Evolutionary conservation across 2,113 vertebrate species (phyloP), one percentile per base, ranked within the genome.

Genomic region (Sciurus niger): DNA sequence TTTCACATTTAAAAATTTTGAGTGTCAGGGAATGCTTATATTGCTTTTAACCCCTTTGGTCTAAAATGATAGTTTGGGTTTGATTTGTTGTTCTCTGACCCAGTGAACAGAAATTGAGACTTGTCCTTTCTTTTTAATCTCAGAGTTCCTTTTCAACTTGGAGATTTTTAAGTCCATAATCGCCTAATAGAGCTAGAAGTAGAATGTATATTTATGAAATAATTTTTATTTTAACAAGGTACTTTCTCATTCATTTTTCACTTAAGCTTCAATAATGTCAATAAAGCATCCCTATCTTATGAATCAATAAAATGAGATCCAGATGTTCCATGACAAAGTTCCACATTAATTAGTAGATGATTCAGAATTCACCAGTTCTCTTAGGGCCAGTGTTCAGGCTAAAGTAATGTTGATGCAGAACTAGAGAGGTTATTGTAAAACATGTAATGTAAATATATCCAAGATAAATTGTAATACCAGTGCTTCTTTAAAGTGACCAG

Each of bases 151-250:
- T 85, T 92, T 76, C 89, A 46, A 78, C 48, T 95, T 80, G 77
- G 28, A 78, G 24, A 46, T 92, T 88, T 72, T 90, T 18, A 78
- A 78, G 53, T 77, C 72, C 18, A 86, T 22, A 85, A 83, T 84
- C 89, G 72, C 10, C 48, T 86, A 24, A 70, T 90, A 46, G 65
- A 87, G 18, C 10, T 76, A 53, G 51, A 37, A 43, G 28, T 92
- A 93, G 53, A 84, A 63, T 92, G 46, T 34, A 5, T 80, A 60
- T 79, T 73, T 92, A 9, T 63, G 7, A 83, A 79, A 4, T 95
- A 63, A n/a, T 91, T 96, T 17, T 24, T 96, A 85, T 95, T 89
- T 97, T 94, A 82, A 63, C 22, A 58, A 79, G 37, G 43, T 96
- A 55, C 25, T 93, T 88, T 90, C 8, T 90, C 37, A 94, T 78